Percentiles rank a stretch among this genome's conserved stretches.
These are phyloP conservation scores for Diglossa cyanea DNA, from an alignment of 2,797 vertebrate species.

Conservation along the genomic window DNA sequence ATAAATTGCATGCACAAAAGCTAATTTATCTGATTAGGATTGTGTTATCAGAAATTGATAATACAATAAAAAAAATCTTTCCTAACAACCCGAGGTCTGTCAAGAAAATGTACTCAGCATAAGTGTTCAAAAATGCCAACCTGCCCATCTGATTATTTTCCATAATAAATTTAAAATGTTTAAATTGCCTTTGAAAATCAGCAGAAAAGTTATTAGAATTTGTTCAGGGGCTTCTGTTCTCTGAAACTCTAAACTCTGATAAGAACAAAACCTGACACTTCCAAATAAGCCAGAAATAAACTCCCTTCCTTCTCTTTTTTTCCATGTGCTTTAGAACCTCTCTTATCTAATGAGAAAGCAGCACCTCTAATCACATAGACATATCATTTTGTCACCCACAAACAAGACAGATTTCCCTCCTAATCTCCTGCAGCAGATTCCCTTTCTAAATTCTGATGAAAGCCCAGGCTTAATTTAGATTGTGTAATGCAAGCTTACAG, in stretches of 20 bases:
- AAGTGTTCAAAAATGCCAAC: background rate
- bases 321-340: background rate
- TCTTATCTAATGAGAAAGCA: background rate
- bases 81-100: background rate
- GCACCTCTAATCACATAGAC: background rate
- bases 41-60: background rate
- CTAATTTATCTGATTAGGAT: background rate
- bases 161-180: background rate
- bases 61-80: background rate
- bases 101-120: background rate
- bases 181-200: background rate
- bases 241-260: conserved; percentile 35
- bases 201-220: background rate
- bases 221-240: background rate
- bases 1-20: background rate
- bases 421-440: background rate
- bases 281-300: background rate
- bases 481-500: background rate
- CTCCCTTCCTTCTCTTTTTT: background rate
- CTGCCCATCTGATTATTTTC: background rate
- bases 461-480: background rate
- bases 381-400: background rate
- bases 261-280: conserved; percentile 28
- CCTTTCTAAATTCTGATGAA: background rate
- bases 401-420: background rate